Percentiles rank a stretch among this genome's conserved stretches.
phyloP scores from a whole-genome alignment of 1,140 invertebrate genomes.

The Brachionus rotundiformis region DNA sequence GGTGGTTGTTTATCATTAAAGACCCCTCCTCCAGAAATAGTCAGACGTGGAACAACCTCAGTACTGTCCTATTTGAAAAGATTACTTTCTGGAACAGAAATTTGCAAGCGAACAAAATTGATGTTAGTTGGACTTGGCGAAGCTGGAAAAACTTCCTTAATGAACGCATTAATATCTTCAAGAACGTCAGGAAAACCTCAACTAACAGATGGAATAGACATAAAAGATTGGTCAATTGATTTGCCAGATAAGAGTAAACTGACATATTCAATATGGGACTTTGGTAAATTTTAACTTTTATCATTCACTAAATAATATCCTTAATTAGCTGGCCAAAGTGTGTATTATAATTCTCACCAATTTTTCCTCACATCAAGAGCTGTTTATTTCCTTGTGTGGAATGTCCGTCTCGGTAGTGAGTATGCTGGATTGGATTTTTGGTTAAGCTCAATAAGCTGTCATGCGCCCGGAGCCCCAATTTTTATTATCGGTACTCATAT shows the following conservation, averaged over 20 bases:
- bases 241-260: neutral
- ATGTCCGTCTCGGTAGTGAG: conserved; percentile 61
- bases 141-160: conserved; percentile 63
- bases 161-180: conserved; percentile 31
- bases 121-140: conserved; percentile 64
- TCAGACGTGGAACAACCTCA: conserved; percentile 56
- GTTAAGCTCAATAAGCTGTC: conserved; percentile 62
- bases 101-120: conserved; percentile 61
- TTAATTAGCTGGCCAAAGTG: conserved; percentile 62
- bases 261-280: conserved; percentile 60
- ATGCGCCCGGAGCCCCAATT: conserved; percentile 62
- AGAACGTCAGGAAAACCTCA: conserved; percentile 53
- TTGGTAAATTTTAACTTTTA: conserved; percentile 13
- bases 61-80: conserved; percentile 59
- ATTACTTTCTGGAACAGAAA: conserved; percentile 56
- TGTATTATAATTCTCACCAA: conserved; percentile 65
- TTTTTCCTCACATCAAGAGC: conserved; percentile 63
- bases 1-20: conserved; percentile 58
- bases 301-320: neutral
- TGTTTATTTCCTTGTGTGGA: conserved; percentile 62
- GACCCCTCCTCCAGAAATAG: conserved; percentile 61
- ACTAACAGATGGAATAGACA: conserved; percentile 62
- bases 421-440: conserved; percentile 64
- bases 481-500: conserved; percentile 61
- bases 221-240: conserved; percentile 57